Conservation (phyloP, 2,888 invertebrate genomes). For the Ecdyonurus torrentis region DNA sequence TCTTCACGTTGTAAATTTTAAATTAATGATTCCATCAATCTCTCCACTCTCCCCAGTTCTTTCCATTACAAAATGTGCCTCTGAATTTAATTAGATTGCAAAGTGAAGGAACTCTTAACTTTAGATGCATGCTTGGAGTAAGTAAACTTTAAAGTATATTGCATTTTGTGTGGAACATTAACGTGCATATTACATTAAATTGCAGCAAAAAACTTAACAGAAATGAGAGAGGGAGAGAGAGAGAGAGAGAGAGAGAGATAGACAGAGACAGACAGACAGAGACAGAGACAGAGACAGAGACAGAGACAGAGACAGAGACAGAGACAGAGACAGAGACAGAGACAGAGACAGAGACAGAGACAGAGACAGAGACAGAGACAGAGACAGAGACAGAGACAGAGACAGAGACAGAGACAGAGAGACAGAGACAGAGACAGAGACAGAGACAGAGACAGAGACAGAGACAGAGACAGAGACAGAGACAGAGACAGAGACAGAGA, state of each 20-base stretch:
- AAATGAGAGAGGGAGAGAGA: no score
- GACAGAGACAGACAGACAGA: no score
- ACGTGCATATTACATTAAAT: no score
- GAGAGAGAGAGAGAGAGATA: no score
- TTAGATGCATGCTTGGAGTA: no score
- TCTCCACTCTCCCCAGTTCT: not conserved
- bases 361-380: not conserved
- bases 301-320: not conserved
- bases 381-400: not conserved
- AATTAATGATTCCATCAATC: not conserved
- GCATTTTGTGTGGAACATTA: no score
- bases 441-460: conserved; percentile 4
- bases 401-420: not conserved
- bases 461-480: conserved; percentile 11
- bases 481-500: conserved; percentile 8
- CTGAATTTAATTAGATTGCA: not conserved
- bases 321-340: not conserved
- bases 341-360: not conserved
- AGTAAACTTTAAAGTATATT: not conserved
- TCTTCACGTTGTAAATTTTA: not conserved
- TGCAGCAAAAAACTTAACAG: no score
- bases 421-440: not conserved
- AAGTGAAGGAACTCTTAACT: no score
- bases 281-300: not conserved
- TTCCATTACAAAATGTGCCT: not conserved